Evolutionary conservation across 2,888 invertebrate species (phyloP).

Genomic region (Onthophagus sagittarius): DNA sequence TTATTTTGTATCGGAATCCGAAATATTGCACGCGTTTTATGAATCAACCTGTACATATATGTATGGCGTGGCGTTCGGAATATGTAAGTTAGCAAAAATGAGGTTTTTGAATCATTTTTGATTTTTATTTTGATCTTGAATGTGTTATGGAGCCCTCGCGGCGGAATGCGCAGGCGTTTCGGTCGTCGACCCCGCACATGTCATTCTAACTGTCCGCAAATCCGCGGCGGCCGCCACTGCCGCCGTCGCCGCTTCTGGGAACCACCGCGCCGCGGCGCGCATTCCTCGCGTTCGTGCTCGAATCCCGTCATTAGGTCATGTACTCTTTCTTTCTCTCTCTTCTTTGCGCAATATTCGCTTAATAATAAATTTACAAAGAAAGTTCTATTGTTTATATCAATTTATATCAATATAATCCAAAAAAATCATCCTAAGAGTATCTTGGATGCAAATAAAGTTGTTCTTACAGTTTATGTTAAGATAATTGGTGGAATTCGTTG

Average conservation of each 20-base stretch:
- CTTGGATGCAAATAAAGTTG: too few species aligned
- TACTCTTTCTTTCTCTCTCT: too few species aligned
- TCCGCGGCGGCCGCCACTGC: slow-evolving; percentile 26
- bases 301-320: slow-evolving; percentile 32
- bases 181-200: slow-evolving; percentile 52
- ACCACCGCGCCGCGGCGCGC: slow-evolving; percentile 43
- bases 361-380: too few species aligned
- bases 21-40: too few species aligned
- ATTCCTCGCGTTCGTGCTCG: slow-evolving; percentile 41
- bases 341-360: too few species aligned
- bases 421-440: too few species aligned
- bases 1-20: too few species aligned
- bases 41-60: too few species aligned
- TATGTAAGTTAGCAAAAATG: background rate
- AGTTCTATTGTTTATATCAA: too few species aligned
- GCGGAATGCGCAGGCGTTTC: slow-evolving; percentile 27
- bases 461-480: too few species aligned
- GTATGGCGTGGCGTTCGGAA: background rate
- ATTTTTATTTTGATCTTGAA: background rate
- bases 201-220: slow-evolving; percentile 48
- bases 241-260: slow-evolving; percentile 54
- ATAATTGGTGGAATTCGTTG: too few species aligned
- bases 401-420: too few species aligned
- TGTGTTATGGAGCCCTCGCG: background rate
- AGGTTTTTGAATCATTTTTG: background rate